These are phyloP conservation scores for Thecophora atra DNA, from an alignment of 2,888 invertebrate genomes.

Conservation along the genomic window DNA sequence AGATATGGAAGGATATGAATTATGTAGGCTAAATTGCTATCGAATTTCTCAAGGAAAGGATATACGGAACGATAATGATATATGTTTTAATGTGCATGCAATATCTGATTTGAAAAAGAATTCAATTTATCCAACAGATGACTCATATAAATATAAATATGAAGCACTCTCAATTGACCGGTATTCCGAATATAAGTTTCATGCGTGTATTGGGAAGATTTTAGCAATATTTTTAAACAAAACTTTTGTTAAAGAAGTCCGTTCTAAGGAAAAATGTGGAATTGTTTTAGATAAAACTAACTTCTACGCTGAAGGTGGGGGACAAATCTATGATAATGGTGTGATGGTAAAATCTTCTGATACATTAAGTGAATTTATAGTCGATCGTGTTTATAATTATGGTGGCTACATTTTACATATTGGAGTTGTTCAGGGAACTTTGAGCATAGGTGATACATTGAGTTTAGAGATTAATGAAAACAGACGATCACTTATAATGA, in stretches of 20 bases:
- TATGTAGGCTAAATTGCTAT: conserved; percentile 88
- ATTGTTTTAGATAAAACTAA: conserved; percentile 89
- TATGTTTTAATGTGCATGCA: conserved; percentile 94
- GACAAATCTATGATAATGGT: conserved; percentile 97
- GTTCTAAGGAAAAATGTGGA: conserved; percentile 89
- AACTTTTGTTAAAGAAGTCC: conserved; percentile 84
- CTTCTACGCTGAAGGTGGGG: conserved; percentile 99
- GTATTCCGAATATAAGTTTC: conserved; percentile 81
- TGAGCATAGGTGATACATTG: conserved; percentile 87
- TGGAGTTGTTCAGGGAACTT: conserved; percentile 85
- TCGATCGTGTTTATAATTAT: conserved; percentile 92
- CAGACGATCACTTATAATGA: conserved; percentile 93
- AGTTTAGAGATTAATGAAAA: conserved; percentile 83
- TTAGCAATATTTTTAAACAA: conserved; percentile 83
- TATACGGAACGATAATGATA: conserved; percentile 80
- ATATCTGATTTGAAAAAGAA: conserved; percentile 87
- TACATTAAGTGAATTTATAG: conserved; percentile 89
- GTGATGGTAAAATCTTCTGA: conserved; percentile 84
- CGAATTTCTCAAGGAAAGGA: conserved; percentile 88
- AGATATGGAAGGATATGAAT: conserved; percentile 91
- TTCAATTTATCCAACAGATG: conserved; percentile 84
- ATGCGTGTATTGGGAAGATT: conserved; percentile 77
- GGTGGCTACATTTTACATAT: conserved; percentile 96
- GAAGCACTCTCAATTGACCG: conserved; percentile 71
- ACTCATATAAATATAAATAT: conserved; percentile 92